Conservation (phyloP, 2,888 invertebrate species). For the Himalopsyche tibetana region DNA sequence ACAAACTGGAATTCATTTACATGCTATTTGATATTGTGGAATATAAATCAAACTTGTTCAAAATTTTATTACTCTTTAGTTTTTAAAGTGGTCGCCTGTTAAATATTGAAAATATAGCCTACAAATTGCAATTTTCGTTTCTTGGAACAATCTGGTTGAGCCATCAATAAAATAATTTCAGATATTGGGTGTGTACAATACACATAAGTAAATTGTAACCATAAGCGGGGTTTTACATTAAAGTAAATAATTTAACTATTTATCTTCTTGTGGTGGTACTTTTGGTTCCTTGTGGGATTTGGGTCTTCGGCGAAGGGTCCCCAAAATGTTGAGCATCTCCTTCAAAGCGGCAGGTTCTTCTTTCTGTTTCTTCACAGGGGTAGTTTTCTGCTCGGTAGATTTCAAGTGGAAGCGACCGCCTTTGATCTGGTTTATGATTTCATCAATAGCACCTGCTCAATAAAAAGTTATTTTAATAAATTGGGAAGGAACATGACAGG, state of each 20-base stretch:
- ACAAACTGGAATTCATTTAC: too few species aligned
- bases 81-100: too few species aligned
- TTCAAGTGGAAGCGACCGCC: slow-evolving; percentile 84
- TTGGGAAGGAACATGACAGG: background rate
- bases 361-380: slow-evolving; percentile 77
- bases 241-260: background rate
- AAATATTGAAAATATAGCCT: too few species aligned
- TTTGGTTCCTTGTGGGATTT: slow-evolving; percentile 68
- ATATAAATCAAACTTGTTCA: too few species aligned
- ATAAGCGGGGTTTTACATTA: background rate
- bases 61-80: too few species aligned
- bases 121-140: too few species aligned
- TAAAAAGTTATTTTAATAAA: background rate
- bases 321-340: slow-evolving; percentile 84
- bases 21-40: too few species aligned
- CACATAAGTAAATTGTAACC: too few species aligned
- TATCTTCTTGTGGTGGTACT: background rate
- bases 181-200: too few species aligned
- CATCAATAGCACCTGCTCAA: slow-evolving; percentile 81
- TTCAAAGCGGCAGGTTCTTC: slow-evolving; percentile 81
- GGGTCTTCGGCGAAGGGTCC: slow-evolving; percentile 77
- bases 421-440: slow-evolving; percentile 86
- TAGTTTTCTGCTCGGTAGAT: slow-evolving; percentile 79
- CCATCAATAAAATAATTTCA: too few species aligned
- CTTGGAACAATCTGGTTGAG: too few species aligned